Evolutionary conservation across 2,113 vertebrate species (phyloP).

Genomic region (Poicephalus gulielmi): DNA sequence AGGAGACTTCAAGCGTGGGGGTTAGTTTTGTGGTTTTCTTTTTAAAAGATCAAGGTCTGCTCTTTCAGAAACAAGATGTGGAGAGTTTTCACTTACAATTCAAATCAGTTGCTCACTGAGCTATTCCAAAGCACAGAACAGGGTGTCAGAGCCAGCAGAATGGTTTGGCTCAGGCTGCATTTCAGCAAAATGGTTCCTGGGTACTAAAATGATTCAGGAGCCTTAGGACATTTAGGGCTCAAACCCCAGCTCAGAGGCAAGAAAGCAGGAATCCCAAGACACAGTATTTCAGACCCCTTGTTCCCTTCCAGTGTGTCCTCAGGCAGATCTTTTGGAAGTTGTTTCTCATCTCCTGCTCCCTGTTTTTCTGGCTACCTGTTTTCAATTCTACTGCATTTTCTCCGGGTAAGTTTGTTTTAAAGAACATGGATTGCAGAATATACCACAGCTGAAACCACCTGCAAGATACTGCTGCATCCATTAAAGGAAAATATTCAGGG

Average conservation of each 20-base stretch:
- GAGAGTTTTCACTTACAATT: not conserved
- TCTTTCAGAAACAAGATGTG: not conserved
- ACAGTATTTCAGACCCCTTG: not conserved
- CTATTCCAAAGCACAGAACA: not conserved
- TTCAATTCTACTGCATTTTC: not conserved
- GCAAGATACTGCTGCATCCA: not conserved
- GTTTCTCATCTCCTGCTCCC: not conserved
- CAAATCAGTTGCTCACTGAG: not conserved
- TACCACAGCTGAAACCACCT: not conserved
- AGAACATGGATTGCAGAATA: not conserved
- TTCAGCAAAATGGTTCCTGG: not conserved
- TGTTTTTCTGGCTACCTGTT: not conserved
- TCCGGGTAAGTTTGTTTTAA: not conserved
- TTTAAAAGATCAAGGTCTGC: not conserved
- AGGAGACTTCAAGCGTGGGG: not conserved
- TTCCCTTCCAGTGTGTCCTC: not conserved
- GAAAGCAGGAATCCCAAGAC: not conserved
- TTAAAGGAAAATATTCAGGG: not conserved
- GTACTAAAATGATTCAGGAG: not conserved
- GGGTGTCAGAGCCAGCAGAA: not conserved
- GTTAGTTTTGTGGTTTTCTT: not conserved
- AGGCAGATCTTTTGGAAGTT: not conserved
- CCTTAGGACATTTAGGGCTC: not conserved
- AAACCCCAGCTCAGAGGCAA: not conserved
- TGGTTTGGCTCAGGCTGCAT: not conserved